Evolutionary conservation across 2,888 invertebrate genomes (phyloP), one percentile per base, ranked within the genome.

Genomic region (Conops quadrifasciatus): DNA sequence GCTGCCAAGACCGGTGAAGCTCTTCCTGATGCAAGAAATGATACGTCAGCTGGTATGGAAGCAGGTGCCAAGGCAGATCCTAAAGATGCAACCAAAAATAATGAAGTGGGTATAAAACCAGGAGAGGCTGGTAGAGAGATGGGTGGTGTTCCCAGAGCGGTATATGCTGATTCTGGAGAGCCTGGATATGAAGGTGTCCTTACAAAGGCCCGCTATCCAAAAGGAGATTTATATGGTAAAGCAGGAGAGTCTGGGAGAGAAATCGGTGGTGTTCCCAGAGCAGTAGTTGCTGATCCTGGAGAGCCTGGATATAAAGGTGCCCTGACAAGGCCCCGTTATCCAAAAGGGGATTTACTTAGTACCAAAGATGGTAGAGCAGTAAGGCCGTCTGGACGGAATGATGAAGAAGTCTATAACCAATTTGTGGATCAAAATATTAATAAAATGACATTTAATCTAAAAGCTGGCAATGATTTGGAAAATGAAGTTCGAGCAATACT

Each of bases 401-500:
- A 51, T 47, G 59, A 51, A 51, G 1, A 65, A 62, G 47, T 28
- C 65, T 80, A 79, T 19, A 70, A 80, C 3, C 67, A 75, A 43
- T 82, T 82, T 75, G 77, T 82, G 15, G 72, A 72, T 4, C 74
- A 77, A 19, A 81, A 80, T 53, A 78, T 79, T 1, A 73, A 72
- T 49, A 75, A 73, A 1, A 72, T 82, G 58, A 74, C 76, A 3
- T 71, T 74, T 0, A 80, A 80, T 43, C 76, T 81, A 36, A 77
- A 76, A 53, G 78, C 80, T 70, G 82, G 82, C 7, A 72, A 65
- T 11, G 77, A 77, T 0, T 77, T 83, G 24, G 83, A 84, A 72
- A 75, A 74, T 19, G 83, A 84, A 66, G 68, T 84, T 43, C 79
- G 82, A 0, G 76, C 76, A 13, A 78, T 84, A 45, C 74, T 83